Evolutionary conservation across 2,888 invertebrate species (phyloP).

Genomic region (Pomacea canaliculata): DNA sequence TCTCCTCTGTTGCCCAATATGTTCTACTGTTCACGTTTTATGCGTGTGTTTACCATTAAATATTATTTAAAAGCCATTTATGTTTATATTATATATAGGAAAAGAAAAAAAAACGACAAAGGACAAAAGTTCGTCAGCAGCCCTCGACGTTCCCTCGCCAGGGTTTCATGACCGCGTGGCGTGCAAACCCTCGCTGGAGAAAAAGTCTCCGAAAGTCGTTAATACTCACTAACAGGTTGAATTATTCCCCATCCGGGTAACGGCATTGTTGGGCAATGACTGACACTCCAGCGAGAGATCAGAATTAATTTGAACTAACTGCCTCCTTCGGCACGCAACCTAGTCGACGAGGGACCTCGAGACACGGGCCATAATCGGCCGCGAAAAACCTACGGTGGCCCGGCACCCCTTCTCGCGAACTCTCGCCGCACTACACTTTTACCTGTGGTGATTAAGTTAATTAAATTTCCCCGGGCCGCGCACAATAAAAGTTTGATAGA

Average conservation of each 20-base stretch:
- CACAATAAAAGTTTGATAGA: conserved; percentile 18
- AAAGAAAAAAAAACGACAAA: not conserved
- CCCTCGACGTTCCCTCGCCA: not conserved
- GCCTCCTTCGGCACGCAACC: conserved; percentile 30
- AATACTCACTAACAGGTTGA: conserved; percentile 28
- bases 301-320: conserved; percentile 34
- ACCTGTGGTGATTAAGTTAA: conserved; percentile 27
- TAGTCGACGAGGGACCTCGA: not conserved
- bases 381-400: not conserved
- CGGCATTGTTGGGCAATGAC: conserved; percentile 23
- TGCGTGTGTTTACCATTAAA: no score
- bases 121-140: not conserved
- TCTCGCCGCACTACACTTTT: conserved; percentile 10
- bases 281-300: conserved; percentile 33
- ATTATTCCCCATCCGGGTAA: conserved; percentile 25
- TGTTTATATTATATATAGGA: no score
- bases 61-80: no score
- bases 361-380: conserved; percentile 9
- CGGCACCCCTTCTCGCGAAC: not conserved
- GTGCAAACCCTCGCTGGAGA: conserved; percentile 8
- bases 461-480: conserved; percentile 23
- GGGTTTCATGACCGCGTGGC: conserved; percentile 1
- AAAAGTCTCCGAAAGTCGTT: conserved; percentile 22
- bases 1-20: no score
- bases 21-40: no score